These are phyloP conservation scores for Sarcophaga subvicina DNA, from an alignment of 2,888 invertebrate species.

Conservation along the genomic window DNA sequence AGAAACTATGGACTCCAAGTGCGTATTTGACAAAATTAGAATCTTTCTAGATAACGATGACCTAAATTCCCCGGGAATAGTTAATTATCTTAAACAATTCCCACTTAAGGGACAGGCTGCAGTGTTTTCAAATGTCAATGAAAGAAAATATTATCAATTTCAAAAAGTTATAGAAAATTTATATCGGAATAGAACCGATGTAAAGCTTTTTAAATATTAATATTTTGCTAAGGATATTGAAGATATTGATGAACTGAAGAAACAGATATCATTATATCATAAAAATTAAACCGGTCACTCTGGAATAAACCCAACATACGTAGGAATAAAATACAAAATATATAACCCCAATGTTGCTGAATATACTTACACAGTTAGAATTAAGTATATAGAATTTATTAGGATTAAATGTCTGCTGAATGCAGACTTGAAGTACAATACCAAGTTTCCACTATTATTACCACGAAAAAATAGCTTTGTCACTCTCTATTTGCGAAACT, in stretches of 20 bases:
- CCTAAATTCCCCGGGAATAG: background rate
- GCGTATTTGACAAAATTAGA: background rate
- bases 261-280: constrained; percentile 65
- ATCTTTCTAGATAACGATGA: background rate
- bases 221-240: constrained; percentile 54
- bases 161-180: constrained; percentile 39
- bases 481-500: too few species aligned
- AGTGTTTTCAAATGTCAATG: constrained; percentile 2
- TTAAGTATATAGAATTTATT: too few species aligned
- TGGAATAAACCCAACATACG: constrained; percentile 62
- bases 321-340: constrained; percentile 62
- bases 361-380: too few species aligned
- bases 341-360: background rate
- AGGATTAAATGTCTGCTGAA: too few species aligned
- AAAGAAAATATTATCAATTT: constrained; percentile 21
- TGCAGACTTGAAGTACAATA: too few species aligned
- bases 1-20: background rate
- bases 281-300: constrained; percentile 69
- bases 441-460: too few species aligned
- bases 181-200: constrained; percentile 15
- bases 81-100: constrained; percentile 40
- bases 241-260: constrained; percentile 54
- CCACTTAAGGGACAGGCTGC: constrained; percentile 37
- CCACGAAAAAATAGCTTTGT: too few species aligned
- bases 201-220: background rate